Conservation (phyloP, 2,888 invertebrate species). For the Diabrotica balteata region DNA sequence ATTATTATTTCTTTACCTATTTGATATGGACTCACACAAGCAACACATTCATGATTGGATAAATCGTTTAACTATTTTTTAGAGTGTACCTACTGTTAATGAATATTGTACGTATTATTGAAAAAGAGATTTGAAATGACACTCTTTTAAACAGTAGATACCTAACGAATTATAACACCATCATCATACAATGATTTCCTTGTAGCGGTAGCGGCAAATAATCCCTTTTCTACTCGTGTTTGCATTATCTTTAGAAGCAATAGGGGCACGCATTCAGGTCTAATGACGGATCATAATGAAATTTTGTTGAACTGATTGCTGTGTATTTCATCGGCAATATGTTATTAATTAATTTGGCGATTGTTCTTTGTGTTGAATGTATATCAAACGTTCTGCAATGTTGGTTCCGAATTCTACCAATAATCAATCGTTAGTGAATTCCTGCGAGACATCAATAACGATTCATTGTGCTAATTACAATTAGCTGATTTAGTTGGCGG, state of each 20-base stretch:
- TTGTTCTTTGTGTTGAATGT: constrained; percentile 49
- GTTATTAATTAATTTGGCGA: constrained; percentile 52
- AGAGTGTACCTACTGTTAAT: too few species aligned
- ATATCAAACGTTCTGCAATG: constrained; percentile 53
- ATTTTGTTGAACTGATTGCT: constrained; percentile 40
- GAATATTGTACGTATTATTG: too few species aligned
- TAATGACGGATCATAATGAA: constrained; percentile 40
- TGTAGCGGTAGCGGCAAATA: constrained; percentile 1
- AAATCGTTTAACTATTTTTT: too few species aligned
- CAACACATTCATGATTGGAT: too few species aligned
- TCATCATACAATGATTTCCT: background rate
- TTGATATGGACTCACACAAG: too few species aligned
- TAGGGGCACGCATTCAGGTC: constrained; percentile 37
- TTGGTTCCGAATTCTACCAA: constrained; percentile 49
- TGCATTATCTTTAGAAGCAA: constrained; percentile 33
- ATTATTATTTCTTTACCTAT: too few species aligned
- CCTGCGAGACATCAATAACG: constrained; percentile 59
- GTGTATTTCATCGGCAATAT: constrained; percentile 47
- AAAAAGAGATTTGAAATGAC: too few species aligned
- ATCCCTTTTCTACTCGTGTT: constrained; percentile 1
- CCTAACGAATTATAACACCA: too few species aligned
- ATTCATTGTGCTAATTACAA: constrained; percentile 58
- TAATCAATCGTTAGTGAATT: constrained; percentile 54
- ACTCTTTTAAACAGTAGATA: too few species aligned
- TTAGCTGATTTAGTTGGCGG: constrained; percentile 58